Base-by-base conservation (phyloP, 2,113 vertebrate genomes). In the Zosterops borbonicus region DNA sequence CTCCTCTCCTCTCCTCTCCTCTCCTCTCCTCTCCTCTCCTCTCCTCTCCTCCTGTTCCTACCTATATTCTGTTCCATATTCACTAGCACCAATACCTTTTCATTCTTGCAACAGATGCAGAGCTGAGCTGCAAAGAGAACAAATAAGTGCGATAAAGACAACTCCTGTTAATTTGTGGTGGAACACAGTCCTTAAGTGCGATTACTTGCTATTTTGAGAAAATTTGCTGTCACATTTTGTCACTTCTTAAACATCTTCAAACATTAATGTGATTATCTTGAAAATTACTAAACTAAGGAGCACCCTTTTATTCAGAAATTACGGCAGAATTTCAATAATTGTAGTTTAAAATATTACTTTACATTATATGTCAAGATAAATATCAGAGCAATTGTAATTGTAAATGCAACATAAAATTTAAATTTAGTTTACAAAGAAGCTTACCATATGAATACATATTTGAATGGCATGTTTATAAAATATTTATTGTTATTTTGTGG, bases 161-260 rank as follows among this genome's bases (percentile, higher is more conserved):
- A 69, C 6, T 84, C 16, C 21, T 82, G 29, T 27, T 90, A 86
- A 83, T 91, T 91, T 74, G 58, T 62, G 42, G 13, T 46, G 35
- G 37, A 88, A 50, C n/a, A 41, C 9, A 59, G 39, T n/a, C 35
- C 22, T 59, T 52, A 71, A 71, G 21, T 44, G 39, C 59, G 24
- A 73, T 70, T 70, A 49, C 27, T 69, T 87, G 16, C 3, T 90
- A 22, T 87, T 87, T 71, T 89, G 46, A 70, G 81, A 93, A 73
- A 49, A 12, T 90, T 94, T 82, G 42, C 70, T 81, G 33, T 85
- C 63, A 71, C 41, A 85, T 89, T 87, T 88, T 89, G 31, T 76
- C 63, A 90, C 55, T 58, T 91, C 80, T 80, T 97, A 92, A 82
- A 71, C 24, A 83, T 82, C 35, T 87, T 73, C 19, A 65, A 89